A percentile compares a stretch with the other conserved stretches of the same genome.
Evolutionary conservation across 2,888 invertebrate species (phyloP).

Genomic region (Hyppa rectilinea): DNA sequence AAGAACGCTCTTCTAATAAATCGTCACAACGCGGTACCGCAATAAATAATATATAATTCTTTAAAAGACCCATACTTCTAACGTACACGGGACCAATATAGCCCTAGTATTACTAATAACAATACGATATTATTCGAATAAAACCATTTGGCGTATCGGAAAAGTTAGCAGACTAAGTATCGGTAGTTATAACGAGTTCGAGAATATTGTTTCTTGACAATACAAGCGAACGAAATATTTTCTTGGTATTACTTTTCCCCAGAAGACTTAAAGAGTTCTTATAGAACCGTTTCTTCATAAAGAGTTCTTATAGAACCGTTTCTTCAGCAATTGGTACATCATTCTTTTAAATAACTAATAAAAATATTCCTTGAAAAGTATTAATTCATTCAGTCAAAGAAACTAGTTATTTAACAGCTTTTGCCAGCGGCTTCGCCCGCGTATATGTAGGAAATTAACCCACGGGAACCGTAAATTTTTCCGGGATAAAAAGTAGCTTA

Average conservation of each 20-base stretch:
- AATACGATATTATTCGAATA: slow-evolving; percentile 24
- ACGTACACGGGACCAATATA: too few species aligned
- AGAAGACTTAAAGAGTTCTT: not conserved
- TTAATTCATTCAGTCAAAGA: not conserved
- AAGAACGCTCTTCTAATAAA: too few species aligned
- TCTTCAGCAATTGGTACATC: not conserved
- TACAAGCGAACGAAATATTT: slow-evolving; percentile 23
- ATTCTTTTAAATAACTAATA: not conserved
- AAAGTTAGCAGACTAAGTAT: slow-evolving; percentile 33
- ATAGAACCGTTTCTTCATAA: not conserved
- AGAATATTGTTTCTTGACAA: slow-evolving; percentile 17
- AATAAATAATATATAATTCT: too few species aligned
- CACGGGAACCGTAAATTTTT: too few species aligned
- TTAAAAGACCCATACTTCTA: too few species aligned
- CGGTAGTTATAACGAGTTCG: slow-evolving; percentile 32
- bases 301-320: not conserved
- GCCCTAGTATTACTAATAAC: too few species aligned
- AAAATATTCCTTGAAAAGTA: not conserved
- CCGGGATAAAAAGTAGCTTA: too few species aligned
- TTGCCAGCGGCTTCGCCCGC: too few species aligned
- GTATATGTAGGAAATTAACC: too few species aligned
- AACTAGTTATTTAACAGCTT: not conserved
- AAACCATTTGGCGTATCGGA: slow-evolving; percentile 18
- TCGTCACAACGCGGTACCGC: too few species aligned
- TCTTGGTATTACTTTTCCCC: not conserved